Evolutionary conservation across 2,797 vertebrate species (phyloP).

Genomic region (Sebastes minor): DNA sequence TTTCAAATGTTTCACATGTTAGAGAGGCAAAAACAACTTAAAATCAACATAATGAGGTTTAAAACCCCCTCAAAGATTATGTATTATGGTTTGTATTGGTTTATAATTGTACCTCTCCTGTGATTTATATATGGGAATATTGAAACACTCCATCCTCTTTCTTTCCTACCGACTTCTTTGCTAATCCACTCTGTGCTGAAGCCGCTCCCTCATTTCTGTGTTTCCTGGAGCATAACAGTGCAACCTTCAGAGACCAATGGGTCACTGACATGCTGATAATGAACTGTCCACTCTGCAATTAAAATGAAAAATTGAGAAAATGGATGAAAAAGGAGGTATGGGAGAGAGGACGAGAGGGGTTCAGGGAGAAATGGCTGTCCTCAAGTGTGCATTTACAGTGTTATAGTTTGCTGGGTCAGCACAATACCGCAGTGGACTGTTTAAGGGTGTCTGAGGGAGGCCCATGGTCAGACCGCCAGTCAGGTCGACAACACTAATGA

Average conservation of each 20-base stretch:
- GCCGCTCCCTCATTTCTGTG: conserved; percentile 55
- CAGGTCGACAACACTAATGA: conserved; percentile 32
- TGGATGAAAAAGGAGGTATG: conserved; percentile 41
- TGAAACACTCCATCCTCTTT: background rate
- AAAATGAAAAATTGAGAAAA: conserved; percentile 81
- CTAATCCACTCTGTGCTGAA: conserved; percentile 51
- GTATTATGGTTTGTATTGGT: background rate
- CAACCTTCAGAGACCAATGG: conserved; percentile 78
- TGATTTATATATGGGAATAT: conserved; percentile 3
- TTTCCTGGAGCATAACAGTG: conserved; percentile 70
- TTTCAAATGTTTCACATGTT: background rate
- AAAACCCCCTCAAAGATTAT: background rate
- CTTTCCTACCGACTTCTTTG: conserved; percentile 7
- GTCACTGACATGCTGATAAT: conserved; percentile 81
- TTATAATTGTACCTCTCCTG: background rate
- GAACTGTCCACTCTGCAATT: conserved; percentile 83
- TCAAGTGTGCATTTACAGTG: conserved; percentile 41
- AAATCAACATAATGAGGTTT: background rate
- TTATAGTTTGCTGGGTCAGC: conserved; percentile 66
- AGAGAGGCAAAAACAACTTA: background rate
- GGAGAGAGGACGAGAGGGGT: conserved; percentile 6
- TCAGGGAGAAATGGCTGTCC: conserved; percentile 28
- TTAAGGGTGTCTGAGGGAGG: conserved; percentile 43
- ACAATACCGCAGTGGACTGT: conserved; percentile 41
- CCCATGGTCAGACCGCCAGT: conserved; percentile 19